Conservation (phyloP, 2,888 invertebrate genomes). For the Pristionchus mayeri region DNA sequence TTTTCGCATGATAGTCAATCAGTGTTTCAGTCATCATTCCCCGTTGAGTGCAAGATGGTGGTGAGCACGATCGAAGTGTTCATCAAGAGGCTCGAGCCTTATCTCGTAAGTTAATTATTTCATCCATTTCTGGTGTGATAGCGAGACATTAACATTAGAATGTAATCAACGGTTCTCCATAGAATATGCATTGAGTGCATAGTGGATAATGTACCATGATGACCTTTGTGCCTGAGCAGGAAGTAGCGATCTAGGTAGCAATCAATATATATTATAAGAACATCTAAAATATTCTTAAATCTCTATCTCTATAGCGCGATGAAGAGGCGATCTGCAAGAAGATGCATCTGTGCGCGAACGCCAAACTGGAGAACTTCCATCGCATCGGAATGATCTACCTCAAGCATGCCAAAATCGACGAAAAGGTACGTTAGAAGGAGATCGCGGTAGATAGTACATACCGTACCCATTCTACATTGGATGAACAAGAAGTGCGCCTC, state of each 20-base stretch:
- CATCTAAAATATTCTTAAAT: too few species aligned
- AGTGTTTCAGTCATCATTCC: not conserved
- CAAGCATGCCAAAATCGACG: slow-evolving; percentile 60
- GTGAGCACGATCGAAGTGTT: slow-evolving; percentile 70
- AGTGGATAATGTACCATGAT: not conserved
- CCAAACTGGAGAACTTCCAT: slow-evolving; percentile 68
- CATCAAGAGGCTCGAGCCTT: slow-evolving; percentile 70
- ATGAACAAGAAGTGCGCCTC: not conserved
- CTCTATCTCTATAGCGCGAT: slow-evolving; percentile 61
- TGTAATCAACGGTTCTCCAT: too few species aligned
- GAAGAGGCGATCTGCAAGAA: slow-evolving; percentile 66
- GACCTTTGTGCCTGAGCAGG: too few species aligned
- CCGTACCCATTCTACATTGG: too few species aligned
- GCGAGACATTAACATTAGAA: too few species aligned
- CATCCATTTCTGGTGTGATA: too few species aligned
- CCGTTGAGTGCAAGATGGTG: slow-evolving; percentile 52
- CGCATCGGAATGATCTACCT: slow-evolving; percentile 67
- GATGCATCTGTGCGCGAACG: slow-evolving; percentile 71
- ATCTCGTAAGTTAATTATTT: slow-evolving; percentile 66
- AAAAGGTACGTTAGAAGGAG: slow-evolving; percentile 47
- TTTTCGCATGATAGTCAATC: too few species aligned
- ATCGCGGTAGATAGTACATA: slow-evolving; percentile 5
- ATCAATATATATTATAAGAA: too few species aligned
- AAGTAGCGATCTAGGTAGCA: not conserved
- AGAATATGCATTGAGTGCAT: not conserved